A percentile compares a stretch with the other conserved stretches of the same genome.
Conservation (phyloP, 2,888 invertebrate species). For the Harpagoxenus sublaevis region DNA sequence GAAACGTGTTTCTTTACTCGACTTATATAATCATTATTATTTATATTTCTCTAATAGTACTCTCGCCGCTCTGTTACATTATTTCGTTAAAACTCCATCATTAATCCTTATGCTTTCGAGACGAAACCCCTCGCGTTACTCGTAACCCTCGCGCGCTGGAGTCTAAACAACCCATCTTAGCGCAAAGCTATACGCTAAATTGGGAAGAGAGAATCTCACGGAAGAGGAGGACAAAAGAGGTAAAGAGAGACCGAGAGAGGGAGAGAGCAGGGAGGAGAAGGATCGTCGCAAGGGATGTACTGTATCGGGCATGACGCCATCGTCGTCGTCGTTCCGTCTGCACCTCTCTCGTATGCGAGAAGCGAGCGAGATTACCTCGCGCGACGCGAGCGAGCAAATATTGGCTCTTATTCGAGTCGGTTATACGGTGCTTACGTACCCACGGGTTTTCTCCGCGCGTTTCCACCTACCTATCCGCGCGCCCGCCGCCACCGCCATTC, state of each 20-base stretch:
- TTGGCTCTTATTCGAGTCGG: constrained; percentile 82
- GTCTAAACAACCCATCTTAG: constrained; percentile 46
- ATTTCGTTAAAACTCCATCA: constrained; percentile 41
- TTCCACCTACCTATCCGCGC: constrained; percentile 44
- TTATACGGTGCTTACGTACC: constrained; percentile 80
- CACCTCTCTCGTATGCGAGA: constrained; percentile 73
- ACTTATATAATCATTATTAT: background rate
- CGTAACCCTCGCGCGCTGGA: constrained; percentile 6
- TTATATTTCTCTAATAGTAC: background rate
- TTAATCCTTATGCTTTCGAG: background rate
- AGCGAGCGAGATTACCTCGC: constrained; percentile 79
- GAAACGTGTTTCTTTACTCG: background rate
- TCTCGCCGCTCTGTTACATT: background rate
- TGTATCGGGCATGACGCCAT: constrained; percentile 54
- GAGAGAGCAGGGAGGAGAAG: background rate
- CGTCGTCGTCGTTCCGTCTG: constrained; percentile 61
- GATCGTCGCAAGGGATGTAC: constrained; percentile 21
- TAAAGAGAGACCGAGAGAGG: too few species aligned
- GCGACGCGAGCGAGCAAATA: constrained; percentile 80
- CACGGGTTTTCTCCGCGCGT: constrained; percentile 68
- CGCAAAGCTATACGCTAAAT: constrained; percentile 39
- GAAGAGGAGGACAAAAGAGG: background rate
- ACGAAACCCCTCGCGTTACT: background rate
- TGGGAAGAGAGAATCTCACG: constrained; percentile 24
- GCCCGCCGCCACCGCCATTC: background rate